These are phyloP conservation scores for Spodoptera littoralis DNA, from an alignment of 2,888 invertebrate species.

Conservation along the genomic window DNA sequence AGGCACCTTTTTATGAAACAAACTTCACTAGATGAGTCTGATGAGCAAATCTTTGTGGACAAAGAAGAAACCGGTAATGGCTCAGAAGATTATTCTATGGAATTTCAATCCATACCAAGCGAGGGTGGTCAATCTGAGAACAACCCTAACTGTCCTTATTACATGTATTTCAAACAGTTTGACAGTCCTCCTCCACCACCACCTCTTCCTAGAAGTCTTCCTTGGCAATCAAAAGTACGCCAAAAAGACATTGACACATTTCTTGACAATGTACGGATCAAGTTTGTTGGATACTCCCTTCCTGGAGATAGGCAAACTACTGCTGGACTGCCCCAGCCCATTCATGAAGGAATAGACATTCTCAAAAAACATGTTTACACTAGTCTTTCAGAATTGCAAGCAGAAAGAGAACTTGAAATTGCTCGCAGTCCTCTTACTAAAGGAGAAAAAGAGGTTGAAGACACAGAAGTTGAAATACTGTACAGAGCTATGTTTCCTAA, in stretches of 20 bases:
- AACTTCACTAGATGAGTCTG: conserved; percentile 95
- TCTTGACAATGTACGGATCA: conserved; percentile 96
- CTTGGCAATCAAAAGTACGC: conserved; percentile 98
- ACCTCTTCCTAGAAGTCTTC: conserved; percentile 91
- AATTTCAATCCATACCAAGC: conserved; percentile 87
- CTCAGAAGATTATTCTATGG: conserved; percentile 90
- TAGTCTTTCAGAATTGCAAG: conserved; percentile 97
- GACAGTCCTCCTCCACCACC: conserved; percentile 85
- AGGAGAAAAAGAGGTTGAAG: conserved; percentile 93
- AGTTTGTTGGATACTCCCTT: conserved; percentile 98
- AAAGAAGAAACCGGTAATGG: conserved; percentile 90
- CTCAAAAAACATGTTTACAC: conserved; percentile 97
- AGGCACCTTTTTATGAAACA: conserved; percentile 96
- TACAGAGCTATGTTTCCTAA: conserved; percentile 98
- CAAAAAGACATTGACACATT: conserved; percentile 98
- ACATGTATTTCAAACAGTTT: conserved; percentile 83
- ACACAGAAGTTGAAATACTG: conserved; percentile 95
- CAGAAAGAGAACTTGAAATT: conserved; percentile 96
- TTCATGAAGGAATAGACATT: conserved; percentile 98
- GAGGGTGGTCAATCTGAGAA: conserved; percentile 77
- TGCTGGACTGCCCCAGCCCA: conserved; percentile 98
- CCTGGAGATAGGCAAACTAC: conserved; percentile 95
- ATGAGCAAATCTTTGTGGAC: conserved; percentile 92
- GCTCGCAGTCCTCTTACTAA: conserved; percentile 96
- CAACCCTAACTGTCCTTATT: conserved; percentile 79